Base-by-base conservation (phyloP, 2,797 vertebrate genomes). In the Thalassophryne amazonica region DNA sequence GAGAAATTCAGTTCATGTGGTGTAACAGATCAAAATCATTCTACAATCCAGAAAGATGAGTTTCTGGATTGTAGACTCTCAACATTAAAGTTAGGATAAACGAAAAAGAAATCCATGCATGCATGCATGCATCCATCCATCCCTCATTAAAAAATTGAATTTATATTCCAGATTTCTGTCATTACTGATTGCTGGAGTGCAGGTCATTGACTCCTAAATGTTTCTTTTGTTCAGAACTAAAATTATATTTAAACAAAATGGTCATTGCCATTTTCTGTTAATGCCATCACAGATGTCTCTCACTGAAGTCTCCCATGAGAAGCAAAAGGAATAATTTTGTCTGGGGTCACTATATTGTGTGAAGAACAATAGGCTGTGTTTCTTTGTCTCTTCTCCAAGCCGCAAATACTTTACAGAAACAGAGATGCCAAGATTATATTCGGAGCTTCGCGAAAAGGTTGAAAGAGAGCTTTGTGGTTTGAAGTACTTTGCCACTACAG, bases 161-260 rank as follows among this genome's bases (percentile, higher is more conserved):
- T n/a, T n/a, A n/a, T n/a, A n/a, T n/a, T n/a, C 28, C 4, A n/a
- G 27, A 45, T 62, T 47, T 30, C 36, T 42, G 28, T n/a, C 9
- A 25, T 10, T 42, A 23, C 20, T 38, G 64, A 63, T 34, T 39
- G 29, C 29, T 15, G n/a, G 14, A 51, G 16, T 17, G 32, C 20
- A 51, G 27, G 24, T 36, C 12, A 17, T 19, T 33, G 20, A 38
- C 12, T 22, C 19, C 23, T 32, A 38, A 51, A 52, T 7, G 25
- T 40, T 55, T 55, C 60, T 60, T 45, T 52, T 55, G 55, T 70
- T 70, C 78, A 75, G 57, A 80, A 78, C 73, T 76, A 80, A 54
- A 45, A 47, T 24, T 32, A 47, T 49, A 40, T 58, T 31, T 49
- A 34, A 67, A 54, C 27, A 57, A 31, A 33, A 57, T 73, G 69